phyloP scores from a whole-genome alignment of 2,113 vertebrate species.

The Leiothrix lutea region DNA sequence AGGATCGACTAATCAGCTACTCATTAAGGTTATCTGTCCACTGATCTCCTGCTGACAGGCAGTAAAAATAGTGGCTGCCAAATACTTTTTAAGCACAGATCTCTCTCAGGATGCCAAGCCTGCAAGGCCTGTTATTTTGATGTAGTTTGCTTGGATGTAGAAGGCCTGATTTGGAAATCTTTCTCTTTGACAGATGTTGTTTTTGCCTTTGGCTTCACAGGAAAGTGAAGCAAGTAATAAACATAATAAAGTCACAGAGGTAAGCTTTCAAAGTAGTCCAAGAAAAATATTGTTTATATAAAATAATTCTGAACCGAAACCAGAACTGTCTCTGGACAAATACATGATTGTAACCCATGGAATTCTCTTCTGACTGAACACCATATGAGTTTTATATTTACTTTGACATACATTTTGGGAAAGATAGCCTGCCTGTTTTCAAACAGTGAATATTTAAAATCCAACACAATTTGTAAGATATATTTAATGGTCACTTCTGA shows the following conservation, averaged over 20 bases:
- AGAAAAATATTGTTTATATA: conserved; percentile 55
- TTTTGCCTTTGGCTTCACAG: conserved; percentile 22
- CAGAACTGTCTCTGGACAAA: background rate
- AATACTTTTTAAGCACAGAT: conserved; percentile 1
- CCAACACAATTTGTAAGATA: background rate
- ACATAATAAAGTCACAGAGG: conserved; percentile 28
- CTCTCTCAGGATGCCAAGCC: conserved; percentile 14
- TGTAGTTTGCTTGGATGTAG: conserved; percentile 18
- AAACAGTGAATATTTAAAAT: background rate
- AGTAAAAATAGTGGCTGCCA: background rate
- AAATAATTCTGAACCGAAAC: conserved; percentile 28
- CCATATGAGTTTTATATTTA: background rate
- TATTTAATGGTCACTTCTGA: background rate
- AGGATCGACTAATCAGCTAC: background rate
- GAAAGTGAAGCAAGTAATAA: conserved; percentile 38
- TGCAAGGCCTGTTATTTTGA: conserved; percentile 43
- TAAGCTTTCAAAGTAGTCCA: conserved; percentile 65
- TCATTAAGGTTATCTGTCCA: conserved; percentile 11
- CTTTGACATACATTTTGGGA: background rate
- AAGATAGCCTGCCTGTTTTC: background rate
- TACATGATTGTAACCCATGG: background rate
- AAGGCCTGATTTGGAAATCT: background rate
- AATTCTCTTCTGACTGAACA: background rate
- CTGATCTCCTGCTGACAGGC: conserved; percentile 34
- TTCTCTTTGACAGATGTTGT: conserved; percentile 45